Base-by-base conservation (phyloP, 2,888 invertebrate species). In the Acrobasis consociella region DNA sequence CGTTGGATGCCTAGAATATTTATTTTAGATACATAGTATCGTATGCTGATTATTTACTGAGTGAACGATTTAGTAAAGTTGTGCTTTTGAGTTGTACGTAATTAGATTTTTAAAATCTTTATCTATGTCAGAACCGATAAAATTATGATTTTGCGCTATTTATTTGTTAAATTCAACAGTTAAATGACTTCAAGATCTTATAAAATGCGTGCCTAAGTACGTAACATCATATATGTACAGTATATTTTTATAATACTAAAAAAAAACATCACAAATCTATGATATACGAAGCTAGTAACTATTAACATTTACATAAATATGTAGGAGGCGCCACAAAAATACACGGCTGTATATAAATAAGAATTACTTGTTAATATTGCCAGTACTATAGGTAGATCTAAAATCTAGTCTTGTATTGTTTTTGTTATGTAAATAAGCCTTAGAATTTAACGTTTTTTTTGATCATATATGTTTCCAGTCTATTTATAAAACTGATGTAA, bases 1-100 rank as follows among this genome's bases (percentile, higher is more conserved):
- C 42, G 65, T 64, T 70, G 51, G 64, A 67, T 63, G 59, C 56
- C 65, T 62, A 65, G 63, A 65, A 62, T 46, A 52, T 53, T 60
- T 61, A 53, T 37, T 42, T 9, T 50, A 50, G 50, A 37, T 42
- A 50, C 8, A 49, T 53, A 53, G 10, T 53, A 13, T 38, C 50
- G 39, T 39, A 46, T 56, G 39, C 42, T 42, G 17, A 13, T 56
- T 42, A 3, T 5, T 39, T 17, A 22, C 9, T 15, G 22, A 16
- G 16, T 9, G 38, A 37, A 9, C 31, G 31, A 31, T 31, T 31
- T 2, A 31, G 8, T 31, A 8, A 31, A 31, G 5, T 31, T 31
- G 31, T 8, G 7, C 5, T 31, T 31, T 31, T 31, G 31, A 31
- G 31, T 31, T 31, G 7, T 31, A n/a, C n/a, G n/a, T n/a, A 22